Evolutionary conservation across 2,113 vertebrate species (phyloP).

Genomic region (Cottus gobio): DNA sequence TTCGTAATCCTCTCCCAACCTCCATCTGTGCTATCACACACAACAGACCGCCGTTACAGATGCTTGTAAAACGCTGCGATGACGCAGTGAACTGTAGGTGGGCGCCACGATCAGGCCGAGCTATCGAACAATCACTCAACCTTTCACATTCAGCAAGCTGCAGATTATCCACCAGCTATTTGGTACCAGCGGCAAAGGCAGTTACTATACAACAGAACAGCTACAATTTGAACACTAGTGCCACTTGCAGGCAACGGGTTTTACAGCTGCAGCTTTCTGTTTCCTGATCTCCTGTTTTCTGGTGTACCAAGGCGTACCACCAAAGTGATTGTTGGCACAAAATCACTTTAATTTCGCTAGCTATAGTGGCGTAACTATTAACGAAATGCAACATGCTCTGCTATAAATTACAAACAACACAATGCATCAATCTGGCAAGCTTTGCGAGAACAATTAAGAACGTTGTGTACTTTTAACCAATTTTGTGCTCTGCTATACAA

Average conservation of each 20-base stretch:
- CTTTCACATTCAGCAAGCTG: background rate
- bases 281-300: background rate
- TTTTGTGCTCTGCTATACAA: background rate
- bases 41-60: slow-evolving; percentile 23
- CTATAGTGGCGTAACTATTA: background rate
- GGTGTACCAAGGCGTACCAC: background rate
- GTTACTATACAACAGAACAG: background rate
- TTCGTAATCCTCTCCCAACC: slow-evolving; percentile 11
- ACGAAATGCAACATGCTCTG: background rate
- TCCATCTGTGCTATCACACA: slow-evolving; percentile 36
- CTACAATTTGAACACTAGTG: background rate
- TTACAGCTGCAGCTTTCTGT: background rate
- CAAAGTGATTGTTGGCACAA: background rate
- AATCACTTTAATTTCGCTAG: background rate
- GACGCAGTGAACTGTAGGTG: slow-evolving; percentile 5
- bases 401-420: too few relatives aligned
- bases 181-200: background rate
- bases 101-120: background rate
- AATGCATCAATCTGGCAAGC: too few relatives aligned
- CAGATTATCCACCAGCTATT: background rate
- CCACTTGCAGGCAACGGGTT: background rate
- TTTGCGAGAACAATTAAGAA: background rate
- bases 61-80: slow-evolving; percentile 33
- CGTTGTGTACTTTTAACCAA: too few relatives aligned
- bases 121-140: background rate